phyloP scores from a whole-genome alignment of 2,113 vertebrate genomes.

The Mionectes macconnelli region DNA sequence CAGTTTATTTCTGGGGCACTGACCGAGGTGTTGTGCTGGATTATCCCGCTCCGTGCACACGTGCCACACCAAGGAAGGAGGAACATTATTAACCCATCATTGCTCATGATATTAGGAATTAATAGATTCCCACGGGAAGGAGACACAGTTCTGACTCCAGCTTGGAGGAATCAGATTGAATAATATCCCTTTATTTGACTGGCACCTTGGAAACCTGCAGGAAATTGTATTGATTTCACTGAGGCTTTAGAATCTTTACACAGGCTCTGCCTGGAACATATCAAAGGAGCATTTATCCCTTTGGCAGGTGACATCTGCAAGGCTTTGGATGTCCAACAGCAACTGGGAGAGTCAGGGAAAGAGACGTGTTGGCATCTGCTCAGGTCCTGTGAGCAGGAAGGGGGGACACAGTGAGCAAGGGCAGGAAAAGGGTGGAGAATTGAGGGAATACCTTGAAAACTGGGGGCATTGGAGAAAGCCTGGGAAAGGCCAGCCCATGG shows the following conservation, averaged over 20 bases:
- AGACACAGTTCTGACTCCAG: neutral
- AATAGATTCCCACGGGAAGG: neutral
- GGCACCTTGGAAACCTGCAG: neutral
- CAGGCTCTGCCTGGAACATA: neutral
- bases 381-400: neutral
- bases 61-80: neutral
- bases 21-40: neutral
- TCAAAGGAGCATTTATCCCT: neutral
- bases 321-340: neutral
- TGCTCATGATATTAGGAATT: neutral
- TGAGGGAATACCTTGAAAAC: neutral
- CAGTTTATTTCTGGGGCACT: neutral
- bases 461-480: neutral
- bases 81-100: neutral
- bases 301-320: neutral
- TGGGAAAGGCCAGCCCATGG: neutral
- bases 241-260: neutral
- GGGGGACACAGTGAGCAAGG: fast-evolving
- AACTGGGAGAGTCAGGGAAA: neutral
- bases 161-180: neutral
- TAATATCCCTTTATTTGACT: neutral
- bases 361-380: neutral
- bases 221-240: neutral
- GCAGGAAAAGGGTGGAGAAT: neutral
- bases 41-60: neutral